These are phyloP conservation scores for Herpailurus yagouaroundi DNA, from an alignment of 2,113 vertebrate genomes.

Conservation along the genomic window DNA sequence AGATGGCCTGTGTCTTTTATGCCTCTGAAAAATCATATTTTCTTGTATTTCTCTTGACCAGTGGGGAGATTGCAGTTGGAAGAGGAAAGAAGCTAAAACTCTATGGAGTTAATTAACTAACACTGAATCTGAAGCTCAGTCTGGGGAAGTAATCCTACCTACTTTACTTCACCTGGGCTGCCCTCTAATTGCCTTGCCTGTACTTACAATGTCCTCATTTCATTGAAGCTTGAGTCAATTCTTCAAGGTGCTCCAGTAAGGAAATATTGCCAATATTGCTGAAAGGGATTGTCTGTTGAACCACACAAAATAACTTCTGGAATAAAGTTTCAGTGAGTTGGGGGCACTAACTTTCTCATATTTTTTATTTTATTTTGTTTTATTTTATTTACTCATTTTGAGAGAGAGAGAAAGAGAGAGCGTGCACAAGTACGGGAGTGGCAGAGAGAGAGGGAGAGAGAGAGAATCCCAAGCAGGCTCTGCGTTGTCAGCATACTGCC, in stretches of 20 bases:
- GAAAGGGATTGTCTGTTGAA: constrained; percentile 56
- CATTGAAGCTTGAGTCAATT: constrained; percentile 76
- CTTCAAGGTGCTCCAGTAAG: constrained; percentile 56
- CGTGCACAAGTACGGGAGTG: no score
- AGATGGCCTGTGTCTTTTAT: background rate
- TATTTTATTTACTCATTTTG: no score
- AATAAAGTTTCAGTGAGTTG: background rate
- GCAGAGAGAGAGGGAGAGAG: no score
- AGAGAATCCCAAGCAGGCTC: no score
- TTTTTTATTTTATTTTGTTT: background rate
- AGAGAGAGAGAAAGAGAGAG: no score
- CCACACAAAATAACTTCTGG: constrained; percentile 53
- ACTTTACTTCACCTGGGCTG: constrained; percentile 54
- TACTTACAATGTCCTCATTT: constrained; percentile 75
- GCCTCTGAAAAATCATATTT: constrained; percentile 61
- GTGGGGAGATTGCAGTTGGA: constrained; percentile 73
- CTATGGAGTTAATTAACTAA: constrained; percentile 80
- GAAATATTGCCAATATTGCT: constrained; percentile 35
- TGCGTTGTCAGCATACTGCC: no score
- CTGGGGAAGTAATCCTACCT: constrained; percentile 69
- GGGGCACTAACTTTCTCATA: background rate
- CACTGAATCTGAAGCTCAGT: constrained; percentile 66
- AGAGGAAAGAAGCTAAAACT: constrained; percentile 77
- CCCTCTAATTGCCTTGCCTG: constrained; percentile 74
- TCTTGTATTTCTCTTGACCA: constrained; percentile 66